Percentiles rank a stretch among this genome's conserved stretches.
These are phyloP conservation scores for Jordanella pulchra DNA, from an alignment of 2,797 vertebrate species.

Conservation along the genomic window DNA sequence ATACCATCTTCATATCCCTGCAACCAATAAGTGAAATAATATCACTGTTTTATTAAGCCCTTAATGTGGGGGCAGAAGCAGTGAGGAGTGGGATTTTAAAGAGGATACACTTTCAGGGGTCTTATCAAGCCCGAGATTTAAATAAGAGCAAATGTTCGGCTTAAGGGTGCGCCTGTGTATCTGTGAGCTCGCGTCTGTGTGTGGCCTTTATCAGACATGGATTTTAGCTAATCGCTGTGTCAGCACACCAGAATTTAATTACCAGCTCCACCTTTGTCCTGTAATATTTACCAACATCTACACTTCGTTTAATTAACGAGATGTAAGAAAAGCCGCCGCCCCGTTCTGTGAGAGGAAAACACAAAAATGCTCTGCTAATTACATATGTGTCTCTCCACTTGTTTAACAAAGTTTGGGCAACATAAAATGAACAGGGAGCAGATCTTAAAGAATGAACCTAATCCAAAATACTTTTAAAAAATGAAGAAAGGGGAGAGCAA, in stretches of 20 bases:
- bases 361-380: slow-evolving; percentile 55
- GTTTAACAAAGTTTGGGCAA: slow-evolving; percentile 13
- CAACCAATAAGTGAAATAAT: slow-evolving; percentile 86
- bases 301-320: slow-evolving; percentile 73
- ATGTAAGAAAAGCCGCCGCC: slow-evolving; percentile 50
- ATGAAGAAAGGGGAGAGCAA: neutral
- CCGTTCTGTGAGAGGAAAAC: slow-evolving; percentile 34
- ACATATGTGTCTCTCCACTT: slow-evolving; percentile 26
- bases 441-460: slow-evolving; percentile 15
- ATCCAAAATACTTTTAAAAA: neutral
- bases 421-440: neutral
- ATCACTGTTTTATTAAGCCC: slow-evolving; percentile 83
- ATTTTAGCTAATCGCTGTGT: slow-evolving; percentile 75
- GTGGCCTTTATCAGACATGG: slow-evolving; percentile 77
- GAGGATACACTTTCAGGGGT: slow-evolving; percentile 75
- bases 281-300: slow-evolving; percentile 80
- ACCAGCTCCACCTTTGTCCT: slow-evolving; percentile 78
- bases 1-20: slow-evolving; percentile 85
- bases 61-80: slow-evolving; percentile 77
- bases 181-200: slow-evolving; percentile 47
- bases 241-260: slow-evolving; percentile 79
- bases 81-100: slow-evolving; percentile 75
- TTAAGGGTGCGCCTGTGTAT: slow-evolving; percentile 72
- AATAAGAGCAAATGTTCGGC: slow-evolving; percentile 78
- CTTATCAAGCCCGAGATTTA: slow-evolving; percentile 76